Evolutionary conservation across 2,888 invertebrate species (phyloP), one percentile per base, ranked within the genome.

Genomic region (Scelioninae gen. 2): DNA sequence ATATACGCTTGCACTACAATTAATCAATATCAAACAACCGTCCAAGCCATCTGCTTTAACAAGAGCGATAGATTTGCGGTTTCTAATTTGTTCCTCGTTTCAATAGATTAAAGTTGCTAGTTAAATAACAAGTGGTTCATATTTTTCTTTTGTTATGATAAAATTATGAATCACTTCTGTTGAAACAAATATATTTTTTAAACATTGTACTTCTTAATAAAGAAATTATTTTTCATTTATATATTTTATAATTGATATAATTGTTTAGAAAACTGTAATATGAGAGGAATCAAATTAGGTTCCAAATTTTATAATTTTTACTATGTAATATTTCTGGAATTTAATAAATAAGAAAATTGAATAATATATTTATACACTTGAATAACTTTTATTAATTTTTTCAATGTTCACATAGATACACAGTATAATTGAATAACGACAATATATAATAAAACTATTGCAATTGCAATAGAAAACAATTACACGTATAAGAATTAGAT

Each of bases 341-440:
- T n/a, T n/a, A n/a, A 25, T 25, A 25, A 25, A 25, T 6, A 25
- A 6, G 6, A 25, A 25, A 25, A 4, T 25, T 25, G 25, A 4
- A 3, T 25, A 3, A 25, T 6, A 25, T 25, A 25, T 16, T 48
- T 52, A 15, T 63, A 71, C 63, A 67, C 39, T 67, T 67, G 48
- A 22, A 33, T 67, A 63, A 58, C 25, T 19, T 74, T 74, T 74
- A 74, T 74, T 74, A 65, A 67, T 70, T 39, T 35, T 67, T 74
- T 67, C 39, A 67, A 53, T 64, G 45, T 70, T 60, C 74, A 74
- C 74, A 70, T 74, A 69, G 61, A 67, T 71, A 74, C 64, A 71
- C 46, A 71, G 50, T 68, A 55, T 63, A 64, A 64, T 68, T 60
- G 18, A 63, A 55, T 64, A 72, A 74, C 64, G 63, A 58, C 45